Evolutionary conservation across 2,888 invertebrate genomes (phyloP).

Genomic region (Tromatobia lineatoria): DNA sequence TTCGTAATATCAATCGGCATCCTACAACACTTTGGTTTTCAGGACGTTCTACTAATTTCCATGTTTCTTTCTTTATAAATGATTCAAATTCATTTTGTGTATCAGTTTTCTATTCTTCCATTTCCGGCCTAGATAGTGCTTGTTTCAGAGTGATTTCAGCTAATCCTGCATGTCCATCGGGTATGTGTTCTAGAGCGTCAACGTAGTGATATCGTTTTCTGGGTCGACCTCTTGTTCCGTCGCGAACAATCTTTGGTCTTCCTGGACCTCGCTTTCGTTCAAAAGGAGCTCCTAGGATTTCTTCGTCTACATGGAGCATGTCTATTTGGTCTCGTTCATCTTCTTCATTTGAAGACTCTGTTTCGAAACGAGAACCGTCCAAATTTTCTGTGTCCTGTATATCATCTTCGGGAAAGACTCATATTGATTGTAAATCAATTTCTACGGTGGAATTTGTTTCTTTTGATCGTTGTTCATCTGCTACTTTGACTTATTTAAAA

Average conservation of each 20-base stretch:
- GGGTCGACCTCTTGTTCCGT: neutral
- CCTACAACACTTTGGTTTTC: constrained; percentile 47
- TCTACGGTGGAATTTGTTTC: neutral
- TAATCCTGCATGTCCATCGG: neutral
- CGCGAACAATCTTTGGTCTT: neutral
- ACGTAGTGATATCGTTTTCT: neutral
- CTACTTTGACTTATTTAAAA: too few relatives aligned
- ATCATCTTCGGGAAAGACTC: neutral
- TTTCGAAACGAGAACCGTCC: neutral
- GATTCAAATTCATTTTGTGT: neutral
- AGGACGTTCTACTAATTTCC: constrained; percentile 68
- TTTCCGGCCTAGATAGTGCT: neutral
- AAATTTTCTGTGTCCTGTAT: neutral
- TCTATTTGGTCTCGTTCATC: constrained; percentile 60
- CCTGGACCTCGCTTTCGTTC: neutral
- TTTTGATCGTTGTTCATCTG: neutral
- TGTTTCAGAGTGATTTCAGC: neutral
- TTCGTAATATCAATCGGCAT: constrained; percentile 55
- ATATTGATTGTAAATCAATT: neutral
- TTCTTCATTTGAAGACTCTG: neutral
- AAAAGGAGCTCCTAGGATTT: neutral
- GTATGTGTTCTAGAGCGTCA: neutral
- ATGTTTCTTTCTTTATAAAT: constrained; percentile 64
- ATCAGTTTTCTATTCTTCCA: neutral
- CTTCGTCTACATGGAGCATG: constrained; percentile 26